Conservation (phyloP, 2,888 invertebrate genomes). For the Drosophila suboccidentalis region DNA sequence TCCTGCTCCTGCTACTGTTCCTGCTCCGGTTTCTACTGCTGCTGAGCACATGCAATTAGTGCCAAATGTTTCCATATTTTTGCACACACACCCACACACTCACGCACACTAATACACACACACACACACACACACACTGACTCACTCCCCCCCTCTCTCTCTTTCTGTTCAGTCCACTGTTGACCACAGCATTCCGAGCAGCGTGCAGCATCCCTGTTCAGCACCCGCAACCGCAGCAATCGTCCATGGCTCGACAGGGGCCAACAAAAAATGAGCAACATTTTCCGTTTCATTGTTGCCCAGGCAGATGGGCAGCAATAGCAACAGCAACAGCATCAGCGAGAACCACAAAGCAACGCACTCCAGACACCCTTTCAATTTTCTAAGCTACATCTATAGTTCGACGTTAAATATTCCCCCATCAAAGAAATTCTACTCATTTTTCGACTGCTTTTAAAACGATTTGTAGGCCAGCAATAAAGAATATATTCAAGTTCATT, state of each 20-base stretch:
- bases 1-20: slow-evolving; percentile 36
- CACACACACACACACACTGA: neutral
- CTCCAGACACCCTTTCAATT: slow-evolving; percentile 28
- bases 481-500: too few species aligned
- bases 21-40: slow-evolving; percentile 55
- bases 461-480: neutral
- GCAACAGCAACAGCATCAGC: slow-evolving; percentile 12
- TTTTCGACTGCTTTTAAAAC: neutral
- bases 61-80: slow-evolving; percentile 85
- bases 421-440: too few species aligned
- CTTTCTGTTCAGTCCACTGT: slow-evolving; percentile 52
- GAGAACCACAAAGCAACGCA: slow-evolving; percentile 37
- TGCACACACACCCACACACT: slow-evolving; percentile 43
- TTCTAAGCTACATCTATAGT: neutral
- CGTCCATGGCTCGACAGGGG: slow-evolving; percentile 51
- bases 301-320: slow-evolving; percentile 17
- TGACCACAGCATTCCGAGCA: slow-evolving; percentile 73
- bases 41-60: slow-evolving; percentile 83
- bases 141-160: neutral
- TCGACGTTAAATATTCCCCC: too few species aligned
- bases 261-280: slow-evolving; percentile 69
- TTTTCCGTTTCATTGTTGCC: slow-evolving; percentile 78
- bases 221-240: slow-evolving; percentile 62
- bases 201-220: slow-evolving; percentile 51
- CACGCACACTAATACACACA: neutral